Evolutionary conservation across 1,140 invertebrate species (phyloP), one percentile per base, ranked within the genome.

Genomic region (Rhyzopertha dominica): DNA sequence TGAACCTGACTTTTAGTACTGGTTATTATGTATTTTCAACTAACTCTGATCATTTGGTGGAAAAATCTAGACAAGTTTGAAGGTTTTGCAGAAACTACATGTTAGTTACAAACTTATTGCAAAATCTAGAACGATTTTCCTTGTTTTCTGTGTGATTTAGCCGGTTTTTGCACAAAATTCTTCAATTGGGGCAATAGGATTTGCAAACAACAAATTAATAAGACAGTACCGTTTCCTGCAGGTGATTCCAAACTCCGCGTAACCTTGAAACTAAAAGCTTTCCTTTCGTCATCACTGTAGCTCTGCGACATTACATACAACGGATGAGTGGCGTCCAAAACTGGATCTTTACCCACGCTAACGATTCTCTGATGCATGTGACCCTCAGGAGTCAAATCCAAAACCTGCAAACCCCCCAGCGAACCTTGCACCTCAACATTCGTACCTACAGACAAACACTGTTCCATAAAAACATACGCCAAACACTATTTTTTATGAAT

Each of bases 371-470:
- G 84, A 71, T 95, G 90, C 31, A 81, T 74, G 37, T 82, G 81
- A 0, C 84, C 86, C 56, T 87, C 89, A 5, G 84, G 79, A 9
- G 90, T 92, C 32, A 95, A 79, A 68, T 95, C 90, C n/a, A 93
- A 71, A 25, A 89, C 77, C 63, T 95, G 92, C 23, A 96, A 74
- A 7, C 92, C 92, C 34, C 91, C 92, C 14, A 97, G 72, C 1
- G 88, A 92, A 0, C 92, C 93, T 51, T 83, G 78, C 37, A 92
- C 79, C 26, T 74, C 66, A 45, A 91, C 59, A 52, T 80, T 56
- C 50, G 72, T 44, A 44, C 70, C 69, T 74, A 59, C 26, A 56
- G 48, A 41, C 35, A 48, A 44, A 50, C 19, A 36, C n/a, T n/a
- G n/a, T n/a, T n/a, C n/a, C 19, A 14, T 22, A 42, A 34, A 47